These are phyloP conservation scores for Nothobranchius kuhntae DNA, from an alignment of 2,113 vertebrate species.

Conservation along the genomic window DNA sequence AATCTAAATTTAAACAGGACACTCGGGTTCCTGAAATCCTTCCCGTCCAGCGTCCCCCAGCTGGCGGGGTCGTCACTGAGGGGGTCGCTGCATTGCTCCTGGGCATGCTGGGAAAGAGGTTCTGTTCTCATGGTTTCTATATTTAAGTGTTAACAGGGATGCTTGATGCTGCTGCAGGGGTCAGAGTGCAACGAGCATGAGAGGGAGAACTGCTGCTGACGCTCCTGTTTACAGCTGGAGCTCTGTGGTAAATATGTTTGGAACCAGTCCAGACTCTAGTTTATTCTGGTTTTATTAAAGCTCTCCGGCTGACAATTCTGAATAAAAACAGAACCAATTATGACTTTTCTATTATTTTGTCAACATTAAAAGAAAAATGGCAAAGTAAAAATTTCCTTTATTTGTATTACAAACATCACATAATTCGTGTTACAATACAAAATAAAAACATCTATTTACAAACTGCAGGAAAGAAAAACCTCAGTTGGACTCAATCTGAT, in stretches of 20 bases:
- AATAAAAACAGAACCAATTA: too few relatives aligned
- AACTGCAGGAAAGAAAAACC: not conserved
- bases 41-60: conserved; percentile 46
- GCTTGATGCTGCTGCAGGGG: not conserved
- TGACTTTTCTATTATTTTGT: too few relatives aligned
- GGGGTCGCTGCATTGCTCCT: conserved; percentile 28
- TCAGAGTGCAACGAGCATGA: not conserved
- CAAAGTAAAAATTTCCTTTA: conserved; percentile 10
- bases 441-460: conserved; percentile 7
- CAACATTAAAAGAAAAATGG: too few relatives aligned
- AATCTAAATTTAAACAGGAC: conserved; percentile 32
- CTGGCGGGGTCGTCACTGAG: conserved; percentile 14
- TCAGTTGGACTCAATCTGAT: not conserved
- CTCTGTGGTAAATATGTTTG: not conserved
- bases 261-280: not conserved
- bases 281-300: too few relatives aligned
- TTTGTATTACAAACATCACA: conserved; percentile 14
- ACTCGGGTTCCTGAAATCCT: conserved; percentile 12
- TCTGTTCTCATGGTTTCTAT: conserved; percentile 64
- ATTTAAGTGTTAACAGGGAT: conserved; percentile 45
- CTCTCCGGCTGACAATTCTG: too few relatives aligned
- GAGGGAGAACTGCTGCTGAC: not conserved
- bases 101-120: conserved; percentile 54
- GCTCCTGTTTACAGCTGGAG: not conserved
- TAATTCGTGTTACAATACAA: conserved; percentile 3